A percentile compares a stretch with the other conserved stretches of the same genome.
These are phyloP conservation scores for Rhodophaea formosa DNA, from an alignment of 2,888 invertebrate species.

Conservation along the genomic window DNA sequence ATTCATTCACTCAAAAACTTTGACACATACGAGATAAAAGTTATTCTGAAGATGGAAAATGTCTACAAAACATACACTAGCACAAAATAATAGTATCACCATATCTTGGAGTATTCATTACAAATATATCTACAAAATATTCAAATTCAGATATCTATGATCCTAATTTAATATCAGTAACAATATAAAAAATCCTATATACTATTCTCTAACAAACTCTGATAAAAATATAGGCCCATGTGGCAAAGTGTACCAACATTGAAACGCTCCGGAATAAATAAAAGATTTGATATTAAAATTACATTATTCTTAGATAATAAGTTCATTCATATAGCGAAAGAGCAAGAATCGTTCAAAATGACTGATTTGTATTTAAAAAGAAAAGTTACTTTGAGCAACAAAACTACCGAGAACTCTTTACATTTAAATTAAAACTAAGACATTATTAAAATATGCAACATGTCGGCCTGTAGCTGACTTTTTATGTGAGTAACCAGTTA, in stretches of 20 bases:
- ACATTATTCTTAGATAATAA: too few relatives aligned
- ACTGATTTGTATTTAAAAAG: too few relatives aligned
- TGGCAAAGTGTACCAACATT: background rate
- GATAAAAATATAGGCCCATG: slow-evolving; percentile 2
- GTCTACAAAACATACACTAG: slow-evolving; percentile 23
- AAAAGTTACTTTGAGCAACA: too few relatives aligned
- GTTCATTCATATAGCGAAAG: too few relatives aligned
- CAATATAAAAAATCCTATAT: slow-evolving; percentile 7
- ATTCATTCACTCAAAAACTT: slow-evolving; percentile 5
- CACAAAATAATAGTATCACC: slow-evolving; percentile 24
- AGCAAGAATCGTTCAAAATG: too few relatives aligned
- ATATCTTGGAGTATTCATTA: slow-evolving; percentile 31
- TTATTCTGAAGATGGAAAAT: background rate
- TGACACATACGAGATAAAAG: slow-evolving; percentile 12
- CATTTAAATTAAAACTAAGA: too few relatives aligned
- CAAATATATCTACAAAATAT: slow-evolving; percentile 23
- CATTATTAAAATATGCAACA: too few relatives aligned
- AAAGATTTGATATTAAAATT: too few relatives aligned
- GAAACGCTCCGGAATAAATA: background rate
- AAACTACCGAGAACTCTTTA: too few relatives aligned
- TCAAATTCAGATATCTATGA: slow-evolving; percentile 23
- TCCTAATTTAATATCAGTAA: slow-evolving; percentile 12
- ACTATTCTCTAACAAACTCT: background rate
- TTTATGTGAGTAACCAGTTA: too few relatives aligned
- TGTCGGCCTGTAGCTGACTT: too few relatives aligned